phyloP scores from a whole-genome alignment of 2,113 vertebrate genomes.

The Coptodon rendalli region DNA sequence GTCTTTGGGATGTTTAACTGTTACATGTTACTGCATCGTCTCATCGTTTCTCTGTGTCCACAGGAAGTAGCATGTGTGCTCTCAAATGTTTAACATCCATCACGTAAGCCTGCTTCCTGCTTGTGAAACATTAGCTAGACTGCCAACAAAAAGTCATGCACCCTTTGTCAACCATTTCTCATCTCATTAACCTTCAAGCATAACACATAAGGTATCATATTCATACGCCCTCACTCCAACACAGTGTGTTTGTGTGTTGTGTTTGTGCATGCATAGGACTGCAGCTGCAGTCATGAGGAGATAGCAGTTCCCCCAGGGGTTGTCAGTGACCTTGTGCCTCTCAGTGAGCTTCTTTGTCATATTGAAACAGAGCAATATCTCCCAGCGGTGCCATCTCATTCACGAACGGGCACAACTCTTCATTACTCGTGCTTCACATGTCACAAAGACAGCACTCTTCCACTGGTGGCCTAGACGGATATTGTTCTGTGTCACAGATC shows the following conservation, averaged over 20 bases:
- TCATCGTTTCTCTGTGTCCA: background rate
- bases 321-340: conserved; percentile 32
- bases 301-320: background rate
- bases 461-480: background rate
- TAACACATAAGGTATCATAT: background rate
- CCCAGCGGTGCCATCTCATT: background rate
- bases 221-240: background rate
- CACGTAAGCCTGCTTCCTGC: background rate
- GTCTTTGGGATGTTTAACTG: background rate
- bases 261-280: background rate
- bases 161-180: background rate
- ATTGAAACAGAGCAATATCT: background rate
- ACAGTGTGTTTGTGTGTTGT: background rate
- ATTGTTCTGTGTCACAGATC: background rate
- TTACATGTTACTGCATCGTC: background rate
- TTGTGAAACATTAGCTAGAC: background rate
- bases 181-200: conserved; percentile 5
- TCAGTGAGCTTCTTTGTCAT: conserved; percentile 7
- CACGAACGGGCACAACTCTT: background rate
- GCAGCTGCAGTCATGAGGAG: conserved; percentile 19
- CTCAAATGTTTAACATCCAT: background rate
- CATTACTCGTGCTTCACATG: background rate
- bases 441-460: background rate
- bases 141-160: background rate
- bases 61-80: background rate